phyloP scores from a whole-genome alignment of 2,888 invertebrate species.

The Ommatoiulus sabulosus region DNA sequence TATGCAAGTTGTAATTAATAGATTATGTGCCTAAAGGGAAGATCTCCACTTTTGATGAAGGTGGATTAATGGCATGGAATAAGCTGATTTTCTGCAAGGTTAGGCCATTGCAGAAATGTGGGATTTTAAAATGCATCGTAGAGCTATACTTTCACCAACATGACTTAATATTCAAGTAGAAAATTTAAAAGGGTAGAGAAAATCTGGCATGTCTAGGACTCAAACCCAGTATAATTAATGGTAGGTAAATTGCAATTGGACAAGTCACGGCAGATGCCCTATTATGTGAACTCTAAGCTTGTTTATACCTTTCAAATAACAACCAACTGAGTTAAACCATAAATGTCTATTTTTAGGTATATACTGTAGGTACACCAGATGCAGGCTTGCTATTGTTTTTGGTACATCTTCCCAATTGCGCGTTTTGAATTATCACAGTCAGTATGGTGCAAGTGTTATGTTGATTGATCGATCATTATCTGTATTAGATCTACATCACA shows the following conservation, averaged over 20 bases:
- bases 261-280: no score
- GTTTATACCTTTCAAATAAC: no score
- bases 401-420: no score
- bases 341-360: no score
- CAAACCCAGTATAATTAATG: background rate
- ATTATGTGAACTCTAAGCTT: no score
- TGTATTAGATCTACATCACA: no score
- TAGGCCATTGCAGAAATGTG: background rate
- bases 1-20: constrained; percentile 15
- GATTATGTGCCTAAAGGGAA: constrained; percentile 9
- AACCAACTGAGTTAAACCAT: no score
- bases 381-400: no score
- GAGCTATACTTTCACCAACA: background rate
- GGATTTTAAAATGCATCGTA: background rate
- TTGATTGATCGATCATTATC: no score
- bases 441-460: no score
- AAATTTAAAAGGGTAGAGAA: background rate
- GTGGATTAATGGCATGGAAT: constrained; percentile 15
- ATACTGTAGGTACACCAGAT: no score
- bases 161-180: background rate
- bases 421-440: no score
- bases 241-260: background rate
- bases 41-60: background rate
- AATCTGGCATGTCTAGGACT: background rate
- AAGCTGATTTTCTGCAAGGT: constrained; percentile 36